A percentile compares a stretch with the other conserved stretches of the same genome.
Evolutionary conservation across 2,888 invertebrate species (phyloP).

Genomic region (Theretra japonica): DNA sequence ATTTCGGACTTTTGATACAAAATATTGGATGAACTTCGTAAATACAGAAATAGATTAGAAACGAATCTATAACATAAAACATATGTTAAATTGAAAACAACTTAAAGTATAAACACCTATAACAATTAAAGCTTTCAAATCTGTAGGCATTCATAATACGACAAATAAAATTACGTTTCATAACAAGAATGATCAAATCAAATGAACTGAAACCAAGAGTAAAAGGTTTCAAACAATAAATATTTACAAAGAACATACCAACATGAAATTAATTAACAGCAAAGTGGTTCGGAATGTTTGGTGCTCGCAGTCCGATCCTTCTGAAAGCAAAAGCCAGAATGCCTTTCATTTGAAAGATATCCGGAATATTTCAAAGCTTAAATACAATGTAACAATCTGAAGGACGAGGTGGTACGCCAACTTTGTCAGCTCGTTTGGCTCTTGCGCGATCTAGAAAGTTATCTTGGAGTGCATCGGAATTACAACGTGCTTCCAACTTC

Average conservation of each 20-base stretch:
- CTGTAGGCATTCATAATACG: no score
- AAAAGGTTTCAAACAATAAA: slow-evolving; percentile 20
- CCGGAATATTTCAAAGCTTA: slow-evolving; percentile 54
- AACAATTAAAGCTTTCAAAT: no score
- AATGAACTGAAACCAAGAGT: neutral
- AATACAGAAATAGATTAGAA: no score
- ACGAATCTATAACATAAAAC: no score
- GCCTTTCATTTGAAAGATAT: slow-evolving; percentile 56
- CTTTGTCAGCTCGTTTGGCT: slow-evolving; percentile 77
- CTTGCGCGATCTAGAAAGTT: slow-evolving; percentile 72
- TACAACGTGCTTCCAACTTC: slow-evolving; percentile 74
- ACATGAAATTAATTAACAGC: slow-evolving; percentile 44
- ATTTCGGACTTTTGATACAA: no score
- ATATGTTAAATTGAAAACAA: no score
- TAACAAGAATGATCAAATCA: no score
- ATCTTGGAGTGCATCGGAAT: slow-evolving; percentile 78
- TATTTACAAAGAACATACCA: slow-evolving; percentile 33
- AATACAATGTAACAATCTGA: slow-evolving; percentile 58
- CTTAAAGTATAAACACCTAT: no score
- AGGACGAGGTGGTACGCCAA: slow-evolving; percentile 56
- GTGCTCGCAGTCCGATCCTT: slow-evolving; percentile 44
- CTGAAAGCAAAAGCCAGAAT: slow-evolving; percentile 48
- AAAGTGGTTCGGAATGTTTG: slow-evolving; percentile 42
- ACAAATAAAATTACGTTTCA: no score
- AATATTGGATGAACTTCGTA: no score